These are phyloP conservation scores for Mirza zaza DNA, from an alignment of 2,113 vertebrate genomes.

Conservation along the genomic window DNA sequence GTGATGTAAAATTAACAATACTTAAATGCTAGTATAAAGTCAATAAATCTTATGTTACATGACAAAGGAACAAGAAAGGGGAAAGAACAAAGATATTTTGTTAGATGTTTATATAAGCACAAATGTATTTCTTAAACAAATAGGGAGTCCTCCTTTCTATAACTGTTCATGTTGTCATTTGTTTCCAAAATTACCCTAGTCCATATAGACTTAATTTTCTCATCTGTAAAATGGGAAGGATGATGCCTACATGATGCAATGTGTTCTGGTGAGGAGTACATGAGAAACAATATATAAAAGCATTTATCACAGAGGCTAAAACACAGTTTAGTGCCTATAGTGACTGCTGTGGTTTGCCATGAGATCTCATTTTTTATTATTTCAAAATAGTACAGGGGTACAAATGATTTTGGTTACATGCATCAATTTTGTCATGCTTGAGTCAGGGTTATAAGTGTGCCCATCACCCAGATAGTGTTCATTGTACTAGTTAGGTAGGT, in stretches of 20 bases:
- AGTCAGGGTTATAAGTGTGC: too few species aligned
- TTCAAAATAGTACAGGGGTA: too few species aligned
- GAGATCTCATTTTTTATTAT: not conserved
- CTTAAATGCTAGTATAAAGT: not conserved
- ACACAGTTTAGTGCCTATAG: not conserved
- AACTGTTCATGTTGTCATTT: not conserved
- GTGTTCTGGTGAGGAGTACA: not conserved
- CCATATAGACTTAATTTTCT: not conserved
- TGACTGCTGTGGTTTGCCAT: not conserved
- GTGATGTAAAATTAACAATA: not conserved
- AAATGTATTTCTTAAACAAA: not conserved
- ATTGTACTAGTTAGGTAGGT: too few species aligned
- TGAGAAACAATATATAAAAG: not conserved
- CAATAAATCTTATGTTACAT: not conserved
- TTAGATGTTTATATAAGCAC: not conserved
- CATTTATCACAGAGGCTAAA: too few species aligned
- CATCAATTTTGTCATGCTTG: too few species aligned
- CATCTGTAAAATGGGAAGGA: not conserved
- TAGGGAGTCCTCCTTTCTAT: not conserved
- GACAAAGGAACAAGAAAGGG: not conserved
- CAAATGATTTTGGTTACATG: too few species aligned
- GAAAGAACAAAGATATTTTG: not conserved
- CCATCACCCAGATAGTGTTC: too few species aligned
- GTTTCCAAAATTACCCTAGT: not conserved
- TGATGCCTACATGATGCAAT: not conserved